phyloP scores from a whole-genome alignment of 2,797 vertebrate genomes.

The Pipistrellus kuhlii region DNA sequence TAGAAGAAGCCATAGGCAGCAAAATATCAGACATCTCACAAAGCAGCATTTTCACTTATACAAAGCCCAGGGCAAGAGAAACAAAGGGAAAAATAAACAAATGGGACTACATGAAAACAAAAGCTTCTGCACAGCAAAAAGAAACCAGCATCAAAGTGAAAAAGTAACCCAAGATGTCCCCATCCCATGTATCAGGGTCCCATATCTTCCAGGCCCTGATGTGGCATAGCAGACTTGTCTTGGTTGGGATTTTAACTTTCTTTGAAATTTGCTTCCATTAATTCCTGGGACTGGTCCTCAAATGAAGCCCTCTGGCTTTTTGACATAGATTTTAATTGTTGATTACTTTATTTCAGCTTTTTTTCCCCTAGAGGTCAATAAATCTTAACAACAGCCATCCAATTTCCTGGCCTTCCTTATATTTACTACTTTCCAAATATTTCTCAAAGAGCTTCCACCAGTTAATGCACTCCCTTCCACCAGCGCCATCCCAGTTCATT shows the following conservation, averaged over 20 bases:
- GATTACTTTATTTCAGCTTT: slow-evolving; percentile 40
- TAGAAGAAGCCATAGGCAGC: too few species aligned
- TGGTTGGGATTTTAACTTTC: slow-evolving; percentile 51
- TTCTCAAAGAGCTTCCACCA: slow-evolving; percentile 28
- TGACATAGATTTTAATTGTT: slow-evolving; percentile 31
- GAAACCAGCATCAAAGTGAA: too few species aligned
- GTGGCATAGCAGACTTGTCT: slow-evolving; percentile 28
- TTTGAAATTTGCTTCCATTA: slow-evolving; percentile 45
- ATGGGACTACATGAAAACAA: too few species aligned
- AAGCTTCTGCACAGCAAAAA: too few species aligned
- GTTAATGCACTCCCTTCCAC: slow-evolving; percentile 4
- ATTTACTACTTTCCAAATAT: slow-evolving; percentile 33
- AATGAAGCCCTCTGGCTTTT: slow-evolving; percentile 36
- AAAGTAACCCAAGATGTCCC: background rate
- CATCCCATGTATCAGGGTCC: background rate
- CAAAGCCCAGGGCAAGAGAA: too few species aligned
- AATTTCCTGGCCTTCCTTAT: slow-evolving; percentile 4
- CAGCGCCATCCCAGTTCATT: background rate
- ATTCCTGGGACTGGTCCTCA: background rate
- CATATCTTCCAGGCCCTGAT: background rate
- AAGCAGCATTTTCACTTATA: too few species aligned
- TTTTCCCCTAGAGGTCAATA: background rate
- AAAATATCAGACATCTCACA: too few species aligned
- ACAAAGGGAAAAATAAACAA: too few species aligned
- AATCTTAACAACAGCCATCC: slow-evolving; percentile 10